Conservation (phyloP, 2,888 invertebrate genomes). For the Bimastos eiseni region DNA sequence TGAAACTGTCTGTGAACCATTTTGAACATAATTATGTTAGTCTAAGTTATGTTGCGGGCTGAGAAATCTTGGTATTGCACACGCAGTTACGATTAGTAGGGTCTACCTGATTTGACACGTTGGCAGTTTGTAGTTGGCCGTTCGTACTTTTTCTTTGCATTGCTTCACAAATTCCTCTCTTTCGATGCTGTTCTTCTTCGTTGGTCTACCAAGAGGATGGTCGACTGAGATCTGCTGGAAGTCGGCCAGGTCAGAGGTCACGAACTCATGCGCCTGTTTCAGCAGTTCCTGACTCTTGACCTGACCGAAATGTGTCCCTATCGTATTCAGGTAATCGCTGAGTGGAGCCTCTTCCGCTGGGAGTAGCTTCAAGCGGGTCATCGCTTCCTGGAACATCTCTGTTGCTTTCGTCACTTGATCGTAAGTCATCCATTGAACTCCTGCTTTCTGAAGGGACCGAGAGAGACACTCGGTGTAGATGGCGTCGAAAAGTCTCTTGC, state of each 20-base stretch:
- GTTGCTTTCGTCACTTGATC: slow-evolving; percentile 36
- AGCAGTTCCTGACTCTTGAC: slow-evolving; percentile 43
- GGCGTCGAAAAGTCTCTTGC: slow-evolving; percentile 40
- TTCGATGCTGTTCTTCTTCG: background rate
- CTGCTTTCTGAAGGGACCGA: slow-evolving; percentile 37
- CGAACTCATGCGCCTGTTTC: slow-evolving; percentile 38
- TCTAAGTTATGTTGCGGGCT: too few species aligned
- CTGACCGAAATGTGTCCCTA: slow-evolving; percentile 42
- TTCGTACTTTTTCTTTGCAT: slow-evolving; percentile 35
- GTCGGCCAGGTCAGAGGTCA: slow-evolving; percentile 39
- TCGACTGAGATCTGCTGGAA: slow-evolving; percentile 36
- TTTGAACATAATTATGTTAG: too few species aligned
- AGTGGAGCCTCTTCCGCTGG: slow-evolving; percentile 32
- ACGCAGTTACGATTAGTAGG: background rate
- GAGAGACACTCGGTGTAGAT: slow-evolving; percentile 42
- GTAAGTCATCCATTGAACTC: slow-evolving; percentile 38
- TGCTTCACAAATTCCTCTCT: slow-evolving; percentile 34
- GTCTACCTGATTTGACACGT: slow-evolving; percentile 43
- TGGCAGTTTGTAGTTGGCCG: slow-evolving; percentile 38
- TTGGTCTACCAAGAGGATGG: slow-evolving; percentile 36
- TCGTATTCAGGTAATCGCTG: slow-evolving; percentile 43
- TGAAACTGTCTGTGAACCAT: too few species aligned
- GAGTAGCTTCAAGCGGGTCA: slow-evolving; percentile 37
- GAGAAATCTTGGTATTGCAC: too few species aligned
- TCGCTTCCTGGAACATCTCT: slow-evolving; percentile 40